phyloP scores from a whole-genome alignment of 2,113 vertebrate genomes.

The Platanista minor region DNA sequence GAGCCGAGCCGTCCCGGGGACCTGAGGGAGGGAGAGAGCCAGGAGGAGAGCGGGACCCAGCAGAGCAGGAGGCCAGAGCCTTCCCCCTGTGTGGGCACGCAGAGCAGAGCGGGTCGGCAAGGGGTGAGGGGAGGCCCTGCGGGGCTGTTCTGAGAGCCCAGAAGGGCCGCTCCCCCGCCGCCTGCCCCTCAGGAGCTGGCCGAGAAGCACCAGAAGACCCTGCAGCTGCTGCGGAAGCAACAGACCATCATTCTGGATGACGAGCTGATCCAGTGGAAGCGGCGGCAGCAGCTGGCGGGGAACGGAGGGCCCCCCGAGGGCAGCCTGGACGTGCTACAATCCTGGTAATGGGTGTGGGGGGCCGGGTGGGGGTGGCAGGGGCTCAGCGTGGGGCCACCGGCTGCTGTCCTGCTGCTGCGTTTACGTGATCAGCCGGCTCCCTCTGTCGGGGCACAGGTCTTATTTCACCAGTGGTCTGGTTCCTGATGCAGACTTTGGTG shows the following conservation, averaged over 20 bases:
- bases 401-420: background rate
- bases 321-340: conserved; percentile 93
- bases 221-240: conserved; percentile 95
- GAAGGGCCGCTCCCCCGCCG: conserved; percentile 50
- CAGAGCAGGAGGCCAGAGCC: background rate
- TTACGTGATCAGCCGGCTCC: background rate
- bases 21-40: background rate
- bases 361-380: background rate
- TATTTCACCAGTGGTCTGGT: too few relatives aligned
- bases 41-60: background rate
- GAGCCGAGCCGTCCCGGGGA: accelerated
- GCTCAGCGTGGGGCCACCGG: accelerated
- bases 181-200: conserved; percentile 84
- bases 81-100: background rate
- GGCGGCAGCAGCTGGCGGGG: conserved; percentile 95
- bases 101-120: accelerated
- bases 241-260: conserved; percentile 97
- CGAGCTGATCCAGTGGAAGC: conserved; percentile 97
- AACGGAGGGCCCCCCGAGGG: conserved; percentile 95
- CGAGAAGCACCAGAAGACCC: conserved; percentile 97
- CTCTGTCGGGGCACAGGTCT: too few relatives aligned
- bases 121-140: background rate
- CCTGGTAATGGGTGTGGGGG: conserved; percentile 44
- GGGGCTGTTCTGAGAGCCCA: background rate
- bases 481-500: background rate